phyloP scores from a whole-genome alignment of 2,113 vertebrate species.

The Cryptomyrus ogoouensis region DNA sequence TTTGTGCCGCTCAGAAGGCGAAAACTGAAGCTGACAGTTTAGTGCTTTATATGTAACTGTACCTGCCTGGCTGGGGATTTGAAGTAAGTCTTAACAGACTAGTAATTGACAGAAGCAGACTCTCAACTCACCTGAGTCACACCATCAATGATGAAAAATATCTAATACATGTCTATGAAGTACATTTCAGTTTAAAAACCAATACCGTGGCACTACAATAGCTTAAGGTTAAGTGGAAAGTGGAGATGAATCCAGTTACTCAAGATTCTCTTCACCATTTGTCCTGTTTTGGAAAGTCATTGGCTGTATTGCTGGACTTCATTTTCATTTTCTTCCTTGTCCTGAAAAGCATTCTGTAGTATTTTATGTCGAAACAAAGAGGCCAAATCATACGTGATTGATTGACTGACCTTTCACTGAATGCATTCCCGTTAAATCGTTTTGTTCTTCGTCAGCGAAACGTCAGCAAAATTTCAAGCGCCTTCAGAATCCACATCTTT shows the following conservation, averaged over 20 bases:
- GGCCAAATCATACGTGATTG: conserved; percentile 2
- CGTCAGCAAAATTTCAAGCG: conserved; percentile 11
- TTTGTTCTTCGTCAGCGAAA: conserved; percentile 13
- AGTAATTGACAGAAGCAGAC: neutral
- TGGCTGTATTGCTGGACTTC: neutral
- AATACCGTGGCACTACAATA: neutral
- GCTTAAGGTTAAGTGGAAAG: neutral
- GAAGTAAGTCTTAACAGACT: neutral
- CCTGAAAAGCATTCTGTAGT: neutral
- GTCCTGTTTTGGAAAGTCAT: neutral
- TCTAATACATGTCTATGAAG: neutral
- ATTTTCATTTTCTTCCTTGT: neutral
- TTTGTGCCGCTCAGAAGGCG: neutral
- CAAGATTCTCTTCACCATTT: neutral
- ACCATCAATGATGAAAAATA: neutral
- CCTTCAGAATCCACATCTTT: neutral
- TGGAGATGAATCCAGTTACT: neutral
- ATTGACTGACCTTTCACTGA: conserved; percentile 11
- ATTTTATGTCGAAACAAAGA: neutral
- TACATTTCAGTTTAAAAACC: neutral
- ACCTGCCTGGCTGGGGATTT: neutral
- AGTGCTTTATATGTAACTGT: neutral
- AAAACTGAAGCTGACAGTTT: neutral
- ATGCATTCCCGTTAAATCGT: neutral
- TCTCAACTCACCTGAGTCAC: neutral